Base-by-base conservation (phyloP, 2,797 vertebrate genomes). In the Siniperca obscura region DNA sequence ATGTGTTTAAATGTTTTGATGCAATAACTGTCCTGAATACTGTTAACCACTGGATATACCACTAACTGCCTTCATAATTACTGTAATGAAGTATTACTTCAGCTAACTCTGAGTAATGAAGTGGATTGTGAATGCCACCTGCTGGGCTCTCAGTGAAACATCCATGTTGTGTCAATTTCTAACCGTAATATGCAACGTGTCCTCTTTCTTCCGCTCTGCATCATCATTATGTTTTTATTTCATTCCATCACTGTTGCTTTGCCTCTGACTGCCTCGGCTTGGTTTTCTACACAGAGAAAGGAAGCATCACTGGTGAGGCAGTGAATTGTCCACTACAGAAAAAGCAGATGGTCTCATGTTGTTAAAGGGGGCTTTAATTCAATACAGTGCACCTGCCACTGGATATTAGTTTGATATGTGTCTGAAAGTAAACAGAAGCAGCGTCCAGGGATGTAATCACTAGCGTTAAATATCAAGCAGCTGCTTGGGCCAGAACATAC, bases 101-200 rank as follows among this genome's bases (percentile, higher is more conserved):
- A 53, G 21, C 21, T 14, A 14, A 44, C 1, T 8, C 40, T 64
- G 34, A 75, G 6, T 48, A 71, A 70, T 61, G 40, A 64, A 75
- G 25, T 85, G 82, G 86, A 53, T 86, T 79, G 70, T 87, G 74
- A 81, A 61, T 84, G 93, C 93, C 95, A 90, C 90, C 95, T 95
- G 89, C 92, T 94, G 95, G 93, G 76, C 81, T 81, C 27, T 74
- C 34, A 30, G 59, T 74, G 82, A 70, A 90, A 87, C 78, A 75
- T 59, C 70, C 44, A 27, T 53, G 34, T 19, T 70, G 74, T 77
- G 62, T 79, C 76, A 62, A 16, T 38, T 76, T 38, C 80, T 59
- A 71, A 70, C 34, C 3, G 1, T 55, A 76, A 13, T 30, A 22
- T 64, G 55, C 60, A 75, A 70, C 68, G 44, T 77, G 83, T 65